These are phyloP conservation scores for Agrochola lychnidis DNA, from an alignment of 2,888 invertebrate genomes.

Conservation along the genomic window DNA sequence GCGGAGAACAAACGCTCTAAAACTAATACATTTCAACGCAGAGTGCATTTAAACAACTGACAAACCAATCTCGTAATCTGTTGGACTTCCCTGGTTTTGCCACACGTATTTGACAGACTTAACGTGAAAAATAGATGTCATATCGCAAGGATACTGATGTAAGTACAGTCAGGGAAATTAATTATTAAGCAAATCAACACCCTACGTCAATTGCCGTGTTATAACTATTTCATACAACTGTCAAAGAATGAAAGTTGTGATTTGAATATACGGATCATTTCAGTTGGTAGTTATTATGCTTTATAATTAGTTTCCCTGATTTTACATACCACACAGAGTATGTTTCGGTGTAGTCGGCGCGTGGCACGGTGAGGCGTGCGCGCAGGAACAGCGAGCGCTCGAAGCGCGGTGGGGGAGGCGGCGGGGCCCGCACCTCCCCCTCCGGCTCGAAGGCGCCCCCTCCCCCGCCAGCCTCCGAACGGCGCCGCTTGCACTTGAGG, in stretches of 20 bases:
- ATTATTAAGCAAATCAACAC: background rate
- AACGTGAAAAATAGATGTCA: background rate
- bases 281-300: background rate
- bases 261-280: background rate
- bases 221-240: background rate
- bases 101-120: too few relatives aligned
- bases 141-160: background rate
- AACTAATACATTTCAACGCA: background rate
- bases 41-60: background rate
- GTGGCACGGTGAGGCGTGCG: constrained; percentile 77
- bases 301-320: background rate
- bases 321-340: constrained; percentile 71
- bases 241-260: background rate
- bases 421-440: constrained; percentile 17
- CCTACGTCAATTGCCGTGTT: background rate
- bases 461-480: background rate
- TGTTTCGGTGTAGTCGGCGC: constrained; percentile 80
- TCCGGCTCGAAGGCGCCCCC: background rate
- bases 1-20: background rate
- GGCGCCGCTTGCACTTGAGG: constrained; percentile 40
- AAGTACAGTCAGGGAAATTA: background rate
- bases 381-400: constrained; percentile 74
- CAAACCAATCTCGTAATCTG: background rate
- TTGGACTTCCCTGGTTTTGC: background rate
- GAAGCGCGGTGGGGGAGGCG: constrained; percentile 73